Base-by-base conservation (phyloP, 92 coral and sea anemone species). In the Phymanthus crucifer region DNA sequence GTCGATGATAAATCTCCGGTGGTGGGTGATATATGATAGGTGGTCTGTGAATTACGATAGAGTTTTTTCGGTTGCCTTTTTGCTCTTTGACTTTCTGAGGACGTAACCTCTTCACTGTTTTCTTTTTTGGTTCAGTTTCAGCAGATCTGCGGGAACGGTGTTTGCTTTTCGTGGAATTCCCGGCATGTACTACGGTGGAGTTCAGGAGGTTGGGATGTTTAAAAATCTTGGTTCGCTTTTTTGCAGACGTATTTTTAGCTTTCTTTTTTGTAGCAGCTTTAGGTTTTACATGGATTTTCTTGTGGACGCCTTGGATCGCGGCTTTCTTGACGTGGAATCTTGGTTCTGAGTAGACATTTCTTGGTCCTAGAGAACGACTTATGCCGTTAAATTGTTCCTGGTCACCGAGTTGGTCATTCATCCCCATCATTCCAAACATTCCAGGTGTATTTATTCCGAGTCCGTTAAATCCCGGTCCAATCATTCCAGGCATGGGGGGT, bases 21-120 rank as follows among this genome's bases (percentile, higher is more conserved):
- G 99, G 99, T 13, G 99, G 99, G 78, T 96, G 99, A 43, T 96
- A 96, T 32, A 96, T 96, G n/a, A 96, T 96, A 18, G 99, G 99
- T 47, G 99, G 99, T 5, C 99, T 94, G 69, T 96, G 97, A 69
- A 96, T 94, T 21, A 96, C 97, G 19, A 96, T 92, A 27, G 91
- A 84, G 46, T 96, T 96, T 67, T 96, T 96, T 35, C 91, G 90
- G 52, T 86, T 87, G 21, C 96, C 98, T 31, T 86, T 89, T 35
- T 83, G 92, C 11, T 89, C 90, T 75, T 93, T 96, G 32, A 87
- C 43, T 72, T 93, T 90, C 47, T 93, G 91, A 47, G 87, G 75
- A 52, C 80, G 97, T 5, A 76, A 87, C n/a, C 79, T 72, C 5
- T 78, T 70, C 6, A 26, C 40, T 2, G 18, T 16, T 16, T 77